phyloP scores from a whole-genome alignment of 2,797 vertebrate genomes.

The Orestias chungarensis region DNA sequence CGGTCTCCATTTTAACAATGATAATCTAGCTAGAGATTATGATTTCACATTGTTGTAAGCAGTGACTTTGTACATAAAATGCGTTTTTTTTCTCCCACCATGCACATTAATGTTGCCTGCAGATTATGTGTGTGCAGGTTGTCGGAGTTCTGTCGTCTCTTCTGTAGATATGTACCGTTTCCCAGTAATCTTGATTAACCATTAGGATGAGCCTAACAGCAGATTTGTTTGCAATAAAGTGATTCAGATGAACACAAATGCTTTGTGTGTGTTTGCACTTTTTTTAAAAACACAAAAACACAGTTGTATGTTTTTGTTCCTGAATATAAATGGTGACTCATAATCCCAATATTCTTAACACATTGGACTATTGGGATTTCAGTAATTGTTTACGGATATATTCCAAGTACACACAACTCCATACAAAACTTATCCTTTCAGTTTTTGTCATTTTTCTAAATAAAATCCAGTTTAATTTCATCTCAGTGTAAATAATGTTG shows the following conservation, averaged over 20 bases:
- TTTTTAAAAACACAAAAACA: neutral
- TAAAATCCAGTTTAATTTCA: no score
- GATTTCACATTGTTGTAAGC: conserved; percentile 26
- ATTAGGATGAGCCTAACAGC: conserved; percentile 69
- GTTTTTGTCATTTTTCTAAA: no score
- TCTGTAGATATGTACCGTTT: conserved; percentile 57
- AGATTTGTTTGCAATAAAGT: conserved; percentile 75
- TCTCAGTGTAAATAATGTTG: no score
- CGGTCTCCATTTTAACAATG: conserved; percentile 19
- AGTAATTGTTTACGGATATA: neutral
- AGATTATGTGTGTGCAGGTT: conserved; percentile 37
- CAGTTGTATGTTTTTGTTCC: neutral
- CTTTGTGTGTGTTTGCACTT: neutral
- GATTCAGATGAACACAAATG: conserved; percentile 40
- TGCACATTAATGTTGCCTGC: conserved; percentile 43
- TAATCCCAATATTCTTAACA: neutral
- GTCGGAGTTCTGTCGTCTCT: conserved; percentile 37
- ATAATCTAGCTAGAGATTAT: conserved; percentile 10
- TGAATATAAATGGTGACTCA: neutral
- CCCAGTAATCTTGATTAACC: conserved; percentile 55
- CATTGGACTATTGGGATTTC: neutral
- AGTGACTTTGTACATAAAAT: conserved; percentile 42
- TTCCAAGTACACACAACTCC: neutral
- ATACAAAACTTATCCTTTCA: no score
- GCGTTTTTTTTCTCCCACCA: conserved; percentile 22